Evolutionary conservation across 2,888 invertebrate genomes (phyloP).

Genomic region (Agrochola circellaris): DNA sequence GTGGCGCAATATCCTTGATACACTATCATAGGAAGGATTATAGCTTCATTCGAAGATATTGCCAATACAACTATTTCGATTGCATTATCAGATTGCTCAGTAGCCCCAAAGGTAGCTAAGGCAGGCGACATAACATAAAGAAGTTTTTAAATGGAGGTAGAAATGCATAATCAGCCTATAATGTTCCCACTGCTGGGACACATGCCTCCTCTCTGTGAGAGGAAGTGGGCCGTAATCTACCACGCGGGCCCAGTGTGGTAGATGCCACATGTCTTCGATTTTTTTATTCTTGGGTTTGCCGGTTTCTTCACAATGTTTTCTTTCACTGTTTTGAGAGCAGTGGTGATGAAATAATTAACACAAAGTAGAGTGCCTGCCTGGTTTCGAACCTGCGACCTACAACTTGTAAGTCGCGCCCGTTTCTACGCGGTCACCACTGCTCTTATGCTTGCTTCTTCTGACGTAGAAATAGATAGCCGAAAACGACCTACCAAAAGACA

Average conservation of each 20-base stretch:
- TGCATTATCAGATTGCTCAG: neutral
- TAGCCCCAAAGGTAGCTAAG: neutral
- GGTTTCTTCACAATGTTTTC: neutral
- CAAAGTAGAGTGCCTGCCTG: neutral
- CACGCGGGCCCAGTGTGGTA: neutral
- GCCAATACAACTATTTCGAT: neutral
- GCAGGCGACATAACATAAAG: neutral
- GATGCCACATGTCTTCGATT: neutral
- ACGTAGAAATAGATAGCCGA: neutral
- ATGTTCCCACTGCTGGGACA: neutral
- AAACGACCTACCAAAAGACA: neutral
- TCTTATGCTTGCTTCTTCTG: neutral
- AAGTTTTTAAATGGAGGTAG: conserved; percentile 1
- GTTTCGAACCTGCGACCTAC: neutral
- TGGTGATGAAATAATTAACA: neutral
- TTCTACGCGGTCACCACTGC: neutral
- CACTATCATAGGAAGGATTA: conserved; percentile 3
- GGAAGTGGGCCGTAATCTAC: neutral
- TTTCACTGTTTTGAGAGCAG: neutral
- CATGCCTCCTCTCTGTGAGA: neutral
- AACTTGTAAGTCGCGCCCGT: neutral
- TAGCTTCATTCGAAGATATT: conserved; percentile 2
- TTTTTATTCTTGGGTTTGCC: neutral
- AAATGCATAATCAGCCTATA: neutral
- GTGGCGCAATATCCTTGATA: conserved; percentile 82